Evolutionary conservation across 2,113 vertebrate genomes (phyloP).

Genomic region (Calonectris borealis): DNA sequence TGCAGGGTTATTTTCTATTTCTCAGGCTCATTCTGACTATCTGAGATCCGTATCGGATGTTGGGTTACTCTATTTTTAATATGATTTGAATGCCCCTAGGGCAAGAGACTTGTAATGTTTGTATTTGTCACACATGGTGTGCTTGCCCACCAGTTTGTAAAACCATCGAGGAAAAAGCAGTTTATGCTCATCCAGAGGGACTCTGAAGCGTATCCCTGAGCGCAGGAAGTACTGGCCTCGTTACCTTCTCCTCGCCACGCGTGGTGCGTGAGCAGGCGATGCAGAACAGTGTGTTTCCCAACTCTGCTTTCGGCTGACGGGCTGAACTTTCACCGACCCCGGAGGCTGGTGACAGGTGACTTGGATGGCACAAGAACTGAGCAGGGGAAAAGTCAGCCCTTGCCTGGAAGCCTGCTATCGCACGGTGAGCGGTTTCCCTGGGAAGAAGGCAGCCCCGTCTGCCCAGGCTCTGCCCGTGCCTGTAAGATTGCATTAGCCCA

Average conservation of each 20-base stretch:
- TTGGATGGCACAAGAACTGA: background rate
- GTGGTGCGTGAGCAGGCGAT: background rate
- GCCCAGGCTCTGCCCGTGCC: background rate
- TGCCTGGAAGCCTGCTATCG: background rate
- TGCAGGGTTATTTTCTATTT: background rate
- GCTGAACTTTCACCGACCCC: background rate
- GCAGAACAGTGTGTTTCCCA: background rate
- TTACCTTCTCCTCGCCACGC: background rate
- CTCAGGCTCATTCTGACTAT: background rate
- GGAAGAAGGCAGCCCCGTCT: background rate
- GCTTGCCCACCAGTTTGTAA: background rate
- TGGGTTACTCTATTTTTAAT: background rate
- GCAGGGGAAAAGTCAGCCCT: background rate
- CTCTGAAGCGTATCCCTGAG: background rate
- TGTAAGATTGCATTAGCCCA: background rate
- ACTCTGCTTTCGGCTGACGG: background rate
- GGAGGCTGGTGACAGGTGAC: background rate
- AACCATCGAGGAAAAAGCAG: background rate
- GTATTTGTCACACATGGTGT: background rate
- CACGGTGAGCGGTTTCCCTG: rapidly evolving
- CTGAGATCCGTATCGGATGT: background rate
- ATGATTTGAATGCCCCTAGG: background rate
- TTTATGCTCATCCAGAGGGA: background rate
- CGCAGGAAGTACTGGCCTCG: background rate
- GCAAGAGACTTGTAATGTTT: background rate